These are phyloP conservation scores for Anorthoa munda DNA, from an alignment of 2,888 invertebrate species.

Conservation along the genomic window DNA sequence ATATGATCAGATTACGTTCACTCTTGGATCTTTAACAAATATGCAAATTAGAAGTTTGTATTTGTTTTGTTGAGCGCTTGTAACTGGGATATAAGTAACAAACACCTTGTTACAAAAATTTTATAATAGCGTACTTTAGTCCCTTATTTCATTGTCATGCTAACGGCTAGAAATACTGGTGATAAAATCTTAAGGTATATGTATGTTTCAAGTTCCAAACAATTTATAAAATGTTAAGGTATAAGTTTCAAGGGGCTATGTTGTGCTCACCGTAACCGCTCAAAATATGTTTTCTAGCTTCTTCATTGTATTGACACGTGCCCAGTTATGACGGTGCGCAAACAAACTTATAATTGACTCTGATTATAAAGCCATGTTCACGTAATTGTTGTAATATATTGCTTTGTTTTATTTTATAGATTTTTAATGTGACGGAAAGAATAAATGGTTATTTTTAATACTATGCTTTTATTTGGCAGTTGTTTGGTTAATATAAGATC, in stretches of 20 bases:
- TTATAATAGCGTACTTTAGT: neutral
- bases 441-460: slow-evolving; percentile 46
- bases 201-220: neutral
- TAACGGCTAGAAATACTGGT: neutral
- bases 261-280: too few species aligned
- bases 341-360: slow-evolving; percentile 15
- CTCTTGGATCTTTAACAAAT: slow-evolving; percentile 6
- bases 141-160: neutral
- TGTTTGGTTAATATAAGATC: neutral
- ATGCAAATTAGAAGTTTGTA: neutral
- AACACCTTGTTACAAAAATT: neutral
- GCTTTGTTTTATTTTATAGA: slow-evolving; percentile 44
- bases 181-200: slow-evolving; percentile 4
- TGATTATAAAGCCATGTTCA: slow-evolving; percentile 10
- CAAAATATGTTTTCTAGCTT: slow-evolving; percentile 4
- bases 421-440: slow-evolving; percentile 44
- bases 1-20: neutral
- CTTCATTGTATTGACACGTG: neutral
- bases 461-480: slow-evolving; percentile 6
- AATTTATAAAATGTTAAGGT: slow-evolving; percentile 3
- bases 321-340: neutral
- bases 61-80: neutral
- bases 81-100: neutral
- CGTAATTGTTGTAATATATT: slow-evolving; percentile 50
- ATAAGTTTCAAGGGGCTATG: neutral